Base-by-base conservation (phyloP, 2,888 invertebrate genomes). In the Acanthosepion lycidas region DNA sequence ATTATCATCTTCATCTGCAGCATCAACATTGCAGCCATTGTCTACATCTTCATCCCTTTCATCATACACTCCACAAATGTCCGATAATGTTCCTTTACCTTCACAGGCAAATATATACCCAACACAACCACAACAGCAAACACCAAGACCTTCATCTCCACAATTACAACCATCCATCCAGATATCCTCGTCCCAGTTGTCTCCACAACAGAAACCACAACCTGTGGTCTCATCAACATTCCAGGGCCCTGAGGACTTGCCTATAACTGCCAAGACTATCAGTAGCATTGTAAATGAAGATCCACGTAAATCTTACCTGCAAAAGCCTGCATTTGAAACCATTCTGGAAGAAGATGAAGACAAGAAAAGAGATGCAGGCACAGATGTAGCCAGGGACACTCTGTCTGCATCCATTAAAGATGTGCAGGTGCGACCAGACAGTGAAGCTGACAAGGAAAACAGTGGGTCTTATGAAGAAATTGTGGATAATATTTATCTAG, bases 401-500 rank as follows among this genome's bases (percentile, higher is more conserved):
- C 98, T 99, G 95, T 98, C 98, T 95, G 48, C 93, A 93, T 28
- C 93, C 18, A 49, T 93, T 15, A 93, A 93, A 93, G 93, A 93
- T 28, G 53, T 33, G 18, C 93, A 49, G 48, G 48, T 49, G 28
- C 93, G 28, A 93, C 93, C 93, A 51, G 93, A 93, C 33, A 53
- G 49, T 26, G 93, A 93, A 51, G 93, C 93, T n/a, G 53, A 93
- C 93, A 93, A 93, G 33, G 93, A 93, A 93, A 93, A 93, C 53
- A 53, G 53, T 93, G 12, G 93, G 33, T 98, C 98, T 96, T 99
- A 98, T 97, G 98, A 98, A 95, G 98, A 98, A 96, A 98, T 99
- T 94, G 98, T 98, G 94, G 99, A 99, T 97, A 99, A 99, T 98
- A 98, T 98, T 95, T 99, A 99, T 97, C 98, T 98, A 95, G 98